These are phyloP conservation scores for Neuroterus valhalla DNA, from an alignment of 1,140 invertebrate genomes.

Conservation along the genomic window DNA sequence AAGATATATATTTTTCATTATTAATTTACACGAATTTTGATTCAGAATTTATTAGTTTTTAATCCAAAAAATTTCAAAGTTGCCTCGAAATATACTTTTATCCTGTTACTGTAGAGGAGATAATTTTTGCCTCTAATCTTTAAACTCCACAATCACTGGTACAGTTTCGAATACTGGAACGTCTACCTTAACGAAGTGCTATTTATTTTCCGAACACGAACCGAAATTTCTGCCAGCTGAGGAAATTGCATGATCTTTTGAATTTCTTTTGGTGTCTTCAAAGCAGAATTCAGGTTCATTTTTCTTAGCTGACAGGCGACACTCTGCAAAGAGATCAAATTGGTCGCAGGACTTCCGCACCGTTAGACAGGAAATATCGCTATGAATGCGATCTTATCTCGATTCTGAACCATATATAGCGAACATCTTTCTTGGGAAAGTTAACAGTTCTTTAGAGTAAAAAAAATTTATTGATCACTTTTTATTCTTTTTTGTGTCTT, in stretches of 20 bases:
- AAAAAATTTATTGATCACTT: background rate
- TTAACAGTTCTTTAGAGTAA: background rate
- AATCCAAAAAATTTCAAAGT: too few species aligned
- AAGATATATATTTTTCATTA: too few species aligned
- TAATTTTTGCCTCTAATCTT: too few species aligned
- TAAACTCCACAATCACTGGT: too few species aligned
- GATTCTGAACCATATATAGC: background rate
- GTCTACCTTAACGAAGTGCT: too few species aligned
- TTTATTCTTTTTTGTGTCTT: background rate
- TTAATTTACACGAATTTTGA: too few species aligned
- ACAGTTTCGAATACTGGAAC: too few species aligned
- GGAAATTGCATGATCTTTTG: slow-evolving; percentile 39
- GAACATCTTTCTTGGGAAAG: background rate
- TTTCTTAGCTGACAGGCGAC: slow-evolving; percentile 43
- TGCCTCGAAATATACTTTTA: too few species aligned
- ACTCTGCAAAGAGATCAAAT: slow-evolving; percentile 45
- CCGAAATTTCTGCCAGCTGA: too few species aligned
- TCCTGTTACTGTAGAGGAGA: too few species aligned
- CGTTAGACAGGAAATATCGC: slow-evolving; percentile 28
- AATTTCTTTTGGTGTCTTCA: slow-evolving; percentile 44
- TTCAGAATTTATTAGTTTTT: too few species aligned
- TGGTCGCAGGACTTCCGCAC: slow-evolving; percentile 35
- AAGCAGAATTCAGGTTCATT: slow-evolving; percentile 37
- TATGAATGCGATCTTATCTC: background rate
- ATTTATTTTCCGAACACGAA: too few species aligned